Conservation (phyloP, 2,888 invertebrate species). For the Venusia cambrica region DNA sequence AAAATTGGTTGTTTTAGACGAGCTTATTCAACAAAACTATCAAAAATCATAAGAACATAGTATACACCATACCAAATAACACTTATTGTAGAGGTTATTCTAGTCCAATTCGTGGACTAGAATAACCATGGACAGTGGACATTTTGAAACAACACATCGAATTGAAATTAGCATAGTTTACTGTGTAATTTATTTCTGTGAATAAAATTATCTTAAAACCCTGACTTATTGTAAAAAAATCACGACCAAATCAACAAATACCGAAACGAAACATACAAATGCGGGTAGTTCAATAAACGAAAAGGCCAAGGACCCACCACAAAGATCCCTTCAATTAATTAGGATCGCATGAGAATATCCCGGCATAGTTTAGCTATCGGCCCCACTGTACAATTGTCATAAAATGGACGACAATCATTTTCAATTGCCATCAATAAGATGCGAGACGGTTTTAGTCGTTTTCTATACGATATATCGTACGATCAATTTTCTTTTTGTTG, state of each 20-base stretch:
- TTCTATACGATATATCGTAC: slow-evolving; percentile 24
- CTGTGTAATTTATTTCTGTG: too few relatives aligned
- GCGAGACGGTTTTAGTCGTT: slow-evolving; percentile 43
- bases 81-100: too few relatives aligned
- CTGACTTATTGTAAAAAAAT: background rate
- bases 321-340: slow-evolving; percentile 62
- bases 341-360: slow-evolving; percentile 69
- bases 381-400: slow-evolving; percentile 60
- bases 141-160: too few relatives aligned
- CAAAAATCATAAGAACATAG: too few relatives aligned
- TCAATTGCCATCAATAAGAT: slow-evolving; percentile 74
- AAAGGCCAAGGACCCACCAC: slow-evolving; percentile 31
- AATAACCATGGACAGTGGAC: too few relatives aligned
- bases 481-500: slow-evolving; percentile 23
- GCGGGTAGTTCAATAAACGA: slow-evolving; percentile 14
- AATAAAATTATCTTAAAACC: slow-evolving; percentile 1
- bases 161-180: too few relatives aligned
- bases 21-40: too few relatives aligned
- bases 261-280: slow-evolving; percentile 7
- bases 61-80: too few relatives aligned
- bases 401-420: slow-evolving; percentile 72
- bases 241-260: background rate
- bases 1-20: too few relatives aligned
- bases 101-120: too few relatives aligned
- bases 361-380: slow-evolving; percentile 51